Conservation (phyloP, 2,888 invertebrate genomes). For the Baronia brevicornis region DNA sequence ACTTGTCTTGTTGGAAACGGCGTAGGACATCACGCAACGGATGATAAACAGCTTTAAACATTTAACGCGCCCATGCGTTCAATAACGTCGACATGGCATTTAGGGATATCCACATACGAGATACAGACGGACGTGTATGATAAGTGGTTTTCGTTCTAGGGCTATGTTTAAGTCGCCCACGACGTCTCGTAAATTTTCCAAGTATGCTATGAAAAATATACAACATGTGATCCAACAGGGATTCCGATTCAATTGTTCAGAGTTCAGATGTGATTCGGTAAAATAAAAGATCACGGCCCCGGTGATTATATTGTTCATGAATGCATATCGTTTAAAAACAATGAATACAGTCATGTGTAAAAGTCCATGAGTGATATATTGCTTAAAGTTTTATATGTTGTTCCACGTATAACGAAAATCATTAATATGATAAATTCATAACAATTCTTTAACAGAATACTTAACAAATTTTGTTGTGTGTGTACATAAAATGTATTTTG, state of each 20-base stretch:
- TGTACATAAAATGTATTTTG: too few relatives aligned
- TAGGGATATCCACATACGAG: neutral
- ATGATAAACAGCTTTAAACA: constrained; percentile 22
- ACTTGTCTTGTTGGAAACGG: constrained; percentile 25
- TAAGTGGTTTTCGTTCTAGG: constrained; percentile 13
- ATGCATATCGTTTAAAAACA: constrained; percentile 32
- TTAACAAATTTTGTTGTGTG: too few relatives aligned
- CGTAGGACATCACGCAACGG: constrained; percentile 22
- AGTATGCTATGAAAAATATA: constrained; percentile 36
- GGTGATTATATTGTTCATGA: constrained; percentile 29
- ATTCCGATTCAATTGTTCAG: constrained; percentile 40
- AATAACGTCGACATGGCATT: too few relatives aligned
- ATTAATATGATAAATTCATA: too few relatives aligned
- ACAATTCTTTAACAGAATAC: too few relatives aligned
- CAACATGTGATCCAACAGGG: constrained; percentile 35
- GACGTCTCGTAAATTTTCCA: constrained; percentile 32
- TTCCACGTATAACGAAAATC: neutral
- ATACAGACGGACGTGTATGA: constrained; percentile 4
- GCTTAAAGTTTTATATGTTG: constrained; percentile 1
- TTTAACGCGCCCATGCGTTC: too few relatives aligned
- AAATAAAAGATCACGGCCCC: constrained; percentile 32
- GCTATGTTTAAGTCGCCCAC: constrained; percentile 30
- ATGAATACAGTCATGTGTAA: constrained; percentile 27
- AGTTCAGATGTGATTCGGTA: constrained; percentile 34
- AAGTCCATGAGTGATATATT: constrained; percentile 22